These are phyloP conservation scores for Myrmecophaga tridactyla DNA, from an alignment of 2,113 vertebrate genomes.

Conservation along the genomic window DNA sequence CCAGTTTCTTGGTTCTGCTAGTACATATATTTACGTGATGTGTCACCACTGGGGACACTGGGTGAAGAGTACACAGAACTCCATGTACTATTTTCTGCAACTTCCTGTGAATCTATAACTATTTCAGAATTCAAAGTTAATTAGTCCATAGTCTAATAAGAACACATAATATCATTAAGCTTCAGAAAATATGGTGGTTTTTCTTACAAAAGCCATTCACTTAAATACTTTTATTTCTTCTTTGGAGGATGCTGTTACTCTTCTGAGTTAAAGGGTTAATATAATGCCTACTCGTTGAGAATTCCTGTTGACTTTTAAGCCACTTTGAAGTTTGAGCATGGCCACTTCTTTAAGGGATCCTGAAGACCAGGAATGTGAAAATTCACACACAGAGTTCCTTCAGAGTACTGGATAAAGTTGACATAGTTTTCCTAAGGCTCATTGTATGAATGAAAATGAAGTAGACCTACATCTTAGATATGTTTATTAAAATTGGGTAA, in stretches of 20 bases:
- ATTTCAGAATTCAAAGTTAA: neutral
- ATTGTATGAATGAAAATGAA: neutral
- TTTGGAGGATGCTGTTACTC: too few species aligned
- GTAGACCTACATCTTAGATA: accelerated
- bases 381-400: too few species aligned
- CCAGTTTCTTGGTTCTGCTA: accelerated
- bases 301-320: neutral
- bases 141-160: neutral
- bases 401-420: accelerated
- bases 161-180: neutral
- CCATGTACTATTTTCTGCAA: neutral
- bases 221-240: neutral
- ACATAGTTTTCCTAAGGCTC: neutral
- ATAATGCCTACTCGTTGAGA: neutral
- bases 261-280: neutral
- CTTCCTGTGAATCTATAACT: neutral
- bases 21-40: accelerated
- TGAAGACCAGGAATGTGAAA: too few species aligned
- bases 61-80: neutral
- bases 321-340: too few species aligned
- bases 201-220: neutral
- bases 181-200: neutral
- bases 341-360: too few species aligned
- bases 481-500: neutral
- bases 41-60: neutral